Base-by-base conservation (phyloP, 2,113 vertebrate genomes). In the Anolis sagrei region DNA sequence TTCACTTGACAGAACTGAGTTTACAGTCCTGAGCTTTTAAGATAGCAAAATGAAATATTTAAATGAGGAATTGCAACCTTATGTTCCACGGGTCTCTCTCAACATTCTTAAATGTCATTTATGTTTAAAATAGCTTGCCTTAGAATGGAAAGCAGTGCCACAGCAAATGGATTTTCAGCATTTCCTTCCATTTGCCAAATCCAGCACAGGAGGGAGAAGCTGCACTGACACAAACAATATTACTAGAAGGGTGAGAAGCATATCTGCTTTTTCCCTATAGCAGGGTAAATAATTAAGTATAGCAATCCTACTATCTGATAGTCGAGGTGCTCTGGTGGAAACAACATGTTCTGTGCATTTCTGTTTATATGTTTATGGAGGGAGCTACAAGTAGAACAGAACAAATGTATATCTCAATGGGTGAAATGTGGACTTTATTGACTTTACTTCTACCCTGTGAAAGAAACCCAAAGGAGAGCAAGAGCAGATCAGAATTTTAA, bases 221-320 rank as follows among this genome's bases (percentile, higher is more conserved):
- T 75, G 83, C n/a, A 1, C 32, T 23, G 66, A 7, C 25, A 7
- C 2, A 39, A 81, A 4, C 23, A 51, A n/a, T 77, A 39, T 3
- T 82, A 10, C 76, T 76, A 27, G 25, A 76, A 83, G 61, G 1
- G 76, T 4, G 0, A 76, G 88, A 79, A 70, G 1, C 1, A 70
- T 76, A 76, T 89, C 85, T 90, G n/a, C 79, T 75, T 19, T 64
- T 58, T 14, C 49, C 75, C 88, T 79, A 1, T 25, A 82, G 29
- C 1, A 66, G 74, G 66, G 81, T 68, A 90, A 89, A 78, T 89
- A 81, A 85, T 19, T 39, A 18, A 84, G 6, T 8, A 69, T 84
- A 32, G 66, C 68, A 32, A 62, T 49, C 34, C 36, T 61, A 19
- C 6, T 3, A 18, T 58, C 18, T 44, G 32, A 62, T 36, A 21